These are phyloP conservation scores for Noctua pronuba DNA, from an alignment of 2,888 invertebrate genomes.

Conservation along the genomic window DNA sequence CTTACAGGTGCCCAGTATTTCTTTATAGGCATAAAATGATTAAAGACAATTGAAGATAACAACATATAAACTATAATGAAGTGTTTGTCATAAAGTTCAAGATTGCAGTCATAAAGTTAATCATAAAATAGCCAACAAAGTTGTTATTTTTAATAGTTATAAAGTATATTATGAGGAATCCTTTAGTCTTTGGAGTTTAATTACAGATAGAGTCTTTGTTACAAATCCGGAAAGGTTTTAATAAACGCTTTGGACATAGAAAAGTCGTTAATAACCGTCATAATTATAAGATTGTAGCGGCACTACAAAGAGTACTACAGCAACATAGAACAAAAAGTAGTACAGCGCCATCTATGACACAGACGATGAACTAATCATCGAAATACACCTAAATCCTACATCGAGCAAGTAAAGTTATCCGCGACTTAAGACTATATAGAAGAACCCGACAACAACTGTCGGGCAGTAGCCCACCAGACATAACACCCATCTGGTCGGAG, in stretches of 20 bases:
- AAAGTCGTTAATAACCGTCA: background rate
- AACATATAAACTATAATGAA: slow-evolving; percentile 5
- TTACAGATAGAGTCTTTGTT: background rate
- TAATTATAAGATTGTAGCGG: too few species aligned
- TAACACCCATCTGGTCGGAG: too few species aligned
- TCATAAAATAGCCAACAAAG: background rate
- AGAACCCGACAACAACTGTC: too few species aligned
- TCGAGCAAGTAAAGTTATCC: too few species aligned
- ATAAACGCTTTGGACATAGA: too few species aligned
- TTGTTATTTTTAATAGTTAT: background rate
- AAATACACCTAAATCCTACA: too few species aligned
- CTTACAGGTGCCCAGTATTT: background rate
- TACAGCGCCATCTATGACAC: too few species aligned
- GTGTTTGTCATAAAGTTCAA: background rate
- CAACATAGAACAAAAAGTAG: too few species aligned
- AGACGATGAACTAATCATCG: too few species aligned
- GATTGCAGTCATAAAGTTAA: slow-evolving; percentile 14
- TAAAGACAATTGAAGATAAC: background rate
- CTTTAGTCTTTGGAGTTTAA: background rate
- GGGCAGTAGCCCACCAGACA: too few species aligned
- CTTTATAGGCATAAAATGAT: background rate
- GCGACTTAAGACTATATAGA: too few species aligned
- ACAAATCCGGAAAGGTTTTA: background rate
- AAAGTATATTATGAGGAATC: slow-evolving; percentile 16
- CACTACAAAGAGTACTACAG: too few species aligned